Base-by-base conservation (phyloP, 2,113 vertebrate species). In the Melanostigma gelatinosum region DNA sequence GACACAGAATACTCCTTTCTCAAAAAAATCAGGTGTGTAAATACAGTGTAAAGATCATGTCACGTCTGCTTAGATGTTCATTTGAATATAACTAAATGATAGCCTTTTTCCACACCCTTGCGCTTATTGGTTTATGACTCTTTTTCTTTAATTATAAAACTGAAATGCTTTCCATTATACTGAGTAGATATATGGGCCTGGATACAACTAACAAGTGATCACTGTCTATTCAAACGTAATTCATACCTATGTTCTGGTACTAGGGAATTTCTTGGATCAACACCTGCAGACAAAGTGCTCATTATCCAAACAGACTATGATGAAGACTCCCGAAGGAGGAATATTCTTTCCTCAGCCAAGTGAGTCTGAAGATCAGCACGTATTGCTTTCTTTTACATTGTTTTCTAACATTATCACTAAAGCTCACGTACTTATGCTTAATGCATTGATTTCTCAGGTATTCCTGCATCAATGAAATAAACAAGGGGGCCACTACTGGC, bases 1-100 rank as follows among this genome's bases (percentile, higher is more conserved):
- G 96, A 98, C 84, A 98, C 96, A 0, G 96, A 98, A 72, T 88
- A 93, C 55, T 96, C 97, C 0, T 98, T 97, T 87, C 92, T 97
- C 73, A 96, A 93, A 89, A 84, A 93, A 79, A 95, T 98, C 81
- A 92, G 94, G 97, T 97, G 80, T 93, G 94, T 70, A 65, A 69
- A 36, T 57, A 24, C 2, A 8, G 2, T 60, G 32, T 50, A 4
- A 50, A 27, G n/a, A 58, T 12, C 27, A 46, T 27, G 10, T 42
- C 15, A 22, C 13, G 36, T 29, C 40, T 69, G 0, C 12, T 15
- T 0, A 54, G 9, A 7, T 69, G n/a, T 22, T 48, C 1, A 74
- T 64, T 69, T 70, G 5, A 46, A 12, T 27, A 0, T 22, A 24
- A 34, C 10, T 20, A 22, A 68, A 34, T 1, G 42, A 36, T 55